phyloP scores from a whole-genome alignment of 2,888 invertebrate genomes.

The Dynastes maya region DNA sequence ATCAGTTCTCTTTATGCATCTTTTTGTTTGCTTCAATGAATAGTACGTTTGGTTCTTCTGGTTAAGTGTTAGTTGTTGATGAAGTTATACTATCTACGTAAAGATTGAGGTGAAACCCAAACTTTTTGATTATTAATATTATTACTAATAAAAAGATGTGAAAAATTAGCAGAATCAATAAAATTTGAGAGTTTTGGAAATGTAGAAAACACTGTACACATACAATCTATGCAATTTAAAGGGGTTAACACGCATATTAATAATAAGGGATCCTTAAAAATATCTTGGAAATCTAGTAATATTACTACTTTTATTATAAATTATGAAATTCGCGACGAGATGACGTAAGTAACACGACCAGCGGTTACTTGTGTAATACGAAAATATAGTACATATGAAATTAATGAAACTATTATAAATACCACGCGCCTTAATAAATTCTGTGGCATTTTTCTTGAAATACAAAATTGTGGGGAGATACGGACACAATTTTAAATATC shows the following conservation, averaged over 20 bases:
- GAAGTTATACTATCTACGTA: neutral
- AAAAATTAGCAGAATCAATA: neutral
- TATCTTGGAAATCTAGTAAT: constrained; percentile 24
- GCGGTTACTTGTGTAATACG: constrained; percentile 49
- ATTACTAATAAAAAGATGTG: neutral
- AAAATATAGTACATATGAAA: neutral
- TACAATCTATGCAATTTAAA: neutral
- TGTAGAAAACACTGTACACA: neutral
- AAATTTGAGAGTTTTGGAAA: neutral
- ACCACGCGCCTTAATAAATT: too few species aligned
- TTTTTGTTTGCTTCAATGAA: constrained; percentile 28
- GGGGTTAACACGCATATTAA: neutral
- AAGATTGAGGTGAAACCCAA: neutral
- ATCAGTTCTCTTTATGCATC: constrained; percentile 32
- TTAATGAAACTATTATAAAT: too few species aligned
- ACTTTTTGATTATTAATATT: neutral
- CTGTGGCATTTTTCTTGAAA: neutral
- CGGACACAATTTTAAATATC: too few species aligned
- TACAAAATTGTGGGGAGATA: neutral
- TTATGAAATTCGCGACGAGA: constrained; percentile 8
- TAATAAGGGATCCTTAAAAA: constrained; percentile 16
- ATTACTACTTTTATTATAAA: constrained; percentile 10
- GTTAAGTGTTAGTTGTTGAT: neutral
- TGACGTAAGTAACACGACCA: constrained; percentile 51
- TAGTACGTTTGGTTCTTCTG: constrained; percentile 11